A percentile compares a stretch with the other conserved stretches of the same genome.
These are phyloP conservation scores for Mantis religiosa DNA, from an alignment of 2,888 invertebrate genomes.

Conservation along the genomic window DNA sequence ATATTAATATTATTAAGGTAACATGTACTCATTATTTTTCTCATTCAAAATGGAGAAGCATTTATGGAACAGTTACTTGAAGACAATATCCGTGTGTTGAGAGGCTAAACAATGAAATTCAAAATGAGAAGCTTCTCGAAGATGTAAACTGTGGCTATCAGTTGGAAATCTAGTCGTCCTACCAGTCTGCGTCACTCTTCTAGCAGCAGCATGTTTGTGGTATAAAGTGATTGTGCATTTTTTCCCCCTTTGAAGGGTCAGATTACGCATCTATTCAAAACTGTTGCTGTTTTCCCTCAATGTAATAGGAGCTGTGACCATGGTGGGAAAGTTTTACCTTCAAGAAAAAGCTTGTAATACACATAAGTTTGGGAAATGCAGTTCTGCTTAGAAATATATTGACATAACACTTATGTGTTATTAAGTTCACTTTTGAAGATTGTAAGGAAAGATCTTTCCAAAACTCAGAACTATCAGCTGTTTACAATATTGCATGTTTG, in stretches of 20 bases:
- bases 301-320: not conserved
- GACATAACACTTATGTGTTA: not conserved
- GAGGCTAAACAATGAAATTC: not conserved
- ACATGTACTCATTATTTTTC: not conserved
- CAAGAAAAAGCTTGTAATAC: not conserved
- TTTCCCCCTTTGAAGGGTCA: not conserved
- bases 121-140: not conserved
- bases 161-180: constrained; percentile 11
- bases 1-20: not conserved
- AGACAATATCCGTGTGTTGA: not conserved
- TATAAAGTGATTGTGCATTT: not conserved
- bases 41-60: not conserved
- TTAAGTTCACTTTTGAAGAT: not conserved
- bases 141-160: not conserved
- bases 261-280: not conserved
- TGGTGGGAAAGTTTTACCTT: not conserved
- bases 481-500: not conserved
- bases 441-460: not conserved
- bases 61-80: not conserved
- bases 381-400: not conserved
- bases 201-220: not conserved
- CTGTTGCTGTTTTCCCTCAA: not conserved
- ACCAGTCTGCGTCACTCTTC: not conserved
- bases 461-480: not conserved
- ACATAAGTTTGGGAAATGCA: not conserved